Evolutionary conservation across 2,797 vertebrate species (phyloP), one percentile per base, ranked within the genome.

Genomic region (Coendou prehensilis): DNA sequence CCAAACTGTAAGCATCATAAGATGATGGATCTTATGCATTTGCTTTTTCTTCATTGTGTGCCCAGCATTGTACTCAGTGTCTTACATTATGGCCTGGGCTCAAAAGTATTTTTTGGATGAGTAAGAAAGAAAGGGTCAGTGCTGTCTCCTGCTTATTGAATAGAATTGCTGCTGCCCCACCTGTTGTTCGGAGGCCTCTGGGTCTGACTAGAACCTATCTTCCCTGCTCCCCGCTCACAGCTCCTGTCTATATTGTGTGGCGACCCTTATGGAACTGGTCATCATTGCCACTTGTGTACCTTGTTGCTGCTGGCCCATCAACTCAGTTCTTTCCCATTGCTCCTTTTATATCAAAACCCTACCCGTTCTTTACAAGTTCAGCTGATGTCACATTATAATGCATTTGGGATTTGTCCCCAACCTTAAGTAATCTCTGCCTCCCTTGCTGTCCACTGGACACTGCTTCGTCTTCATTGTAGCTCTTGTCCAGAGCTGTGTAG

Each of bases 261-360:
- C 41, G 56, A 92, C 69, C 63, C 63, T 47, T 50, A 80, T 15
- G n/a, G 63, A 61, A 15, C 14, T 4, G 18, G 17, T 63, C 52
- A 6, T 28, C 33, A 0, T 3, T 22, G 37, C 5, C 6, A 9
- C 54, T 6, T 23, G 6, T 5, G 8, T 28, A 10, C 6, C 54
- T 47, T 17, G 15, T 28, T 61, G 23, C 22, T 81, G 20, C 26
- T 64, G 47, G 20, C 30, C 23, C 20, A 57, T 22, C 8, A 7
- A 18, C 20, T 69, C 50, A 15, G 2, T n/a, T 15, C 54, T 9
- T 33, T 71, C 41, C 41, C 1, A 18, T 41, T 81, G 52, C 47
- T 30, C 50, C 15, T 75, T 56, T 64, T 26, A 47, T 28, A 30
- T 8, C 37, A 28, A 64, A 37, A 30, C 52, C 13, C 37, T 75